Evolutionary conservation across 2,113 vertebrate genomes (phyloP).

Genomic region (Pungitius pungitius): DNA sequence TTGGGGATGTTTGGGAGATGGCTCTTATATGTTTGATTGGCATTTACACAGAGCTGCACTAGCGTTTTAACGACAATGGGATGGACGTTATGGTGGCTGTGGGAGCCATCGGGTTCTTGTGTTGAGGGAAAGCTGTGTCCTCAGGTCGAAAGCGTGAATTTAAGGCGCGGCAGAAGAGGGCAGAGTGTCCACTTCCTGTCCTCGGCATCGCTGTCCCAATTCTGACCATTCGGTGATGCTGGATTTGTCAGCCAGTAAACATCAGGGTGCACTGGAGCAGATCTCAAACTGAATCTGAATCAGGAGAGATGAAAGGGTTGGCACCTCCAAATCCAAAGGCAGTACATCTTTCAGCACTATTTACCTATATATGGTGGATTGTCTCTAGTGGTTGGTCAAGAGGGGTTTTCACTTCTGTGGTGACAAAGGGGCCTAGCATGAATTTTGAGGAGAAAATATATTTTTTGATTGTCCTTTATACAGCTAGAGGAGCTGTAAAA

Average conservation of each 20-base stretch:
- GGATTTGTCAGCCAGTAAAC: slow-evolving; percentile 6
- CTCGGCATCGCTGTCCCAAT: not conserved
- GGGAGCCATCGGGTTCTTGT: slow-evolving; percentile 52
- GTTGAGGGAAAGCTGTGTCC: slow-evolving; percentile 37
- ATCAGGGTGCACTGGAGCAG: not conserved
- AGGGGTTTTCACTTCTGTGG: not conserved
- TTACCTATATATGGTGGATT: not conserved
- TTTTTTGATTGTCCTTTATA: too few relatives aligned
- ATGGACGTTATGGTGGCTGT: slow-evolving; percentile 30
- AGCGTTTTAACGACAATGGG: not conserved
- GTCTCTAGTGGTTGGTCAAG: not conserved
- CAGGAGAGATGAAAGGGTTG: not conserved
- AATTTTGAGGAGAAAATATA: not conserved
- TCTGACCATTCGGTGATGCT: not conserved
- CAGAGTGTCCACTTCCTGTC: slow-evolving; percentile 24
- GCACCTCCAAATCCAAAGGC: not conserved
- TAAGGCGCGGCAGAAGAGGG: slow-evolving; percentile 18
- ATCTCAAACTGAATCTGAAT: not conserved
- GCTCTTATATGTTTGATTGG: not conserved
- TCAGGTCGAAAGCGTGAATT: slow-evolving; percentile 41
- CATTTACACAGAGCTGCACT: not conserved
- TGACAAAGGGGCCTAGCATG: not conserved
- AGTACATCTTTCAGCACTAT: not conserved
- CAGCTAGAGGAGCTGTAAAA: not conserved
- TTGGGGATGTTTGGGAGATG: not conserved